These are phyloP conservation scores for Blera fallax DNA, from an alignment of 2,888 invertebrate genomes.

Conservation along the genomic window DNA sequence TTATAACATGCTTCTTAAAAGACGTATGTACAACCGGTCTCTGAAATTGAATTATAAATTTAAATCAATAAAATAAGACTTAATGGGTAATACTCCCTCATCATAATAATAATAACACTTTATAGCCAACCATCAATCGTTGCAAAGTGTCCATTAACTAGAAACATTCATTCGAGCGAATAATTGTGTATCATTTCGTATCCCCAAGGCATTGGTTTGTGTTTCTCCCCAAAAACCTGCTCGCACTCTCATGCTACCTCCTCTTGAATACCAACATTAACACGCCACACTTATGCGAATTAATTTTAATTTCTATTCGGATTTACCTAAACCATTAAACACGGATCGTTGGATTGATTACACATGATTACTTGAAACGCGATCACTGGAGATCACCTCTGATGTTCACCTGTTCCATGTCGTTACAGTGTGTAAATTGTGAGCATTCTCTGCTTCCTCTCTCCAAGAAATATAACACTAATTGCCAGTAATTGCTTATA, in stretches of 20 bases:
- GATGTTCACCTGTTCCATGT: slow-evolving; percentile 5
- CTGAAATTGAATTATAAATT: not conserved
- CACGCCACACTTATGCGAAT: slow-evolving; percentile 9
- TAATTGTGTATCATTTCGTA: slow-evolving; percentile 1
- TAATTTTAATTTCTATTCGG: slow-evolving; percentile 2
- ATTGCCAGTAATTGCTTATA: slow-evolving; percentile 11
- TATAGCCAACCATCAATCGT: not conserved
- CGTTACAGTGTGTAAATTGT: slow-evolving; percentile 12
- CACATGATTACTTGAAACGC: slow-evolving; percentile 32
- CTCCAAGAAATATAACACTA: not conserved
- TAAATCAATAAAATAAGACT: slow-evolving; percentile 6
- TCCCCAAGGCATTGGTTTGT: slow-evolving; percentile 1
- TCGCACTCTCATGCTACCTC: not conserved
- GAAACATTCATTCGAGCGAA: not conserved
- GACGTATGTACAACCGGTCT: not conserved
- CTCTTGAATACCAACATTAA: not conserved
- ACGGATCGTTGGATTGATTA: slow-evolving; percentile 33
- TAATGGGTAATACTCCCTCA: not conserved
- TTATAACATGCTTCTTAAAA: not conserved
- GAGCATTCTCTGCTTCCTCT: slow-evolving; percentile 28
- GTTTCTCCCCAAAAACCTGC: not conserved
- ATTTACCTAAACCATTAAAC: slow-evolving; percentile 12
- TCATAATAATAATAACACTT: slow-evolving; percentile 19
- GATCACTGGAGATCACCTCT: slow-evolving; percentile 29
- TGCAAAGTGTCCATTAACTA: slow-evolving; percentile 5